phyloP scores from a whole-genome alignment of 2,113 vertebrate species.

The Amblyornis subalaris region DNA sequence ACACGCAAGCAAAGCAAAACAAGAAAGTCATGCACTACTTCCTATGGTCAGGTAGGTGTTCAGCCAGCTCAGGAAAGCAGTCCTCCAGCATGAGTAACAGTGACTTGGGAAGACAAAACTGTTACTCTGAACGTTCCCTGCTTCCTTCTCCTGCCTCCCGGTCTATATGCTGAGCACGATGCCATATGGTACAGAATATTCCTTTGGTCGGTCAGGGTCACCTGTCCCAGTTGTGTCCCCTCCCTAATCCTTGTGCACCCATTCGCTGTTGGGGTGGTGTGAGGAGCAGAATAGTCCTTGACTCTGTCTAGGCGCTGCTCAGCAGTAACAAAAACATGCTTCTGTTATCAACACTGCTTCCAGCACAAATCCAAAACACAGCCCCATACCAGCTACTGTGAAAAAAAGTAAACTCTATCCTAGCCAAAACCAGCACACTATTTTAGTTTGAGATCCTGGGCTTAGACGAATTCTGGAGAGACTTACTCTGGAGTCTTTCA shows the following conservation, averaged over 20 bases:
- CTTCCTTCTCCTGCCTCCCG: not conserved
- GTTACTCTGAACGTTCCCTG: not conserved
- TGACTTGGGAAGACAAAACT: not conserved
- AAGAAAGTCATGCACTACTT: not conserved
- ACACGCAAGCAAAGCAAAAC: not conserved
- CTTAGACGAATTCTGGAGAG: not conserved
- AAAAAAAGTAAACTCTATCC: not conserved
- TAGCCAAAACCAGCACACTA: not conserved
- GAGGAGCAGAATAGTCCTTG: not conserved
- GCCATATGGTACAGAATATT: not conserved
- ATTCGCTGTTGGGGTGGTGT: fast-evolving
- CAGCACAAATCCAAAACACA: not conserved
- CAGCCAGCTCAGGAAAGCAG: not conserved
- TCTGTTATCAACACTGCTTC: not conserved
- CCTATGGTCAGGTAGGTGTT: not conserved
- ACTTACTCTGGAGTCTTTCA: not conserved
- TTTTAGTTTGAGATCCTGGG: not conserved
- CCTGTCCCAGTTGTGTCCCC: not conserved
- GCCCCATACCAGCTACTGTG: not conserved
- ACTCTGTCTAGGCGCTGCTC: not conserved
- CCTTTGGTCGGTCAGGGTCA: fast-evolving
- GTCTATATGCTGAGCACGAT: not conserved
- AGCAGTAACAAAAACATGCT: not conserved
- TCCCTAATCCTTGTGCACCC: not conserved
- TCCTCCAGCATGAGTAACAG: not conserved